A percentile compares a stretch with the other conserved stretches of the same genome.
phyloP scores from a whole-genome alignment of 2,797 vertebrate species.

The Spondyliosoma cantharus region DNA sequence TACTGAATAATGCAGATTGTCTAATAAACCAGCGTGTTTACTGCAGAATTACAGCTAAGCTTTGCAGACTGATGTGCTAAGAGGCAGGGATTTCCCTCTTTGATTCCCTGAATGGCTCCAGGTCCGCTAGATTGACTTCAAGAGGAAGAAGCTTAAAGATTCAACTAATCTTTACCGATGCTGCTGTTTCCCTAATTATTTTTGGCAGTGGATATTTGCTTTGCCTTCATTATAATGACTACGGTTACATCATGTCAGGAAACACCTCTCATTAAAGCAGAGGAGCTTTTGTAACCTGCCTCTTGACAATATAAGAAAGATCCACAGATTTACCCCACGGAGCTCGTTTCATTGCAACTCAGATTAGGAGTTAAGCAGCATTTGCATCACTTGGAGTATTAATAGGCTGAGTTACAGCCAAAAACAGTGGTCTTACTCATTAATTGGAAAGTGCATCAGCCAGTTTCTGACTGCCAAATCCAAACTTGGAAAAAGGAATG shows the following conservation, averaged over 20 bases:
- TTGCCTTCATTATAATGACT: constrained; percentile 37
- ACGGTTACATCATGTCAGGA: constrained; percentile 47
- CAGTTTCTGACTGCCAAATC: constrained; percentile 27
- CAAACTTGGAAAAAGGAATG: constrained; percentile 14
- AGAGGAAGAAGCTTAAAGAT: constrained; percentile 32
- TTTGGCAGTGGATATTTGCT: constrained; percentile 45
- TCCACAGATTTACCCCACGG: constrained; percentile 24
- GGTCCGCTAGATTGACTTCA: constrained; percentile 38
- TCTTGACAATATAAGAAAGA: constrained; percentile 36
- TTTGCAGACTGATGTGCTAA: constrained; percentile 38
- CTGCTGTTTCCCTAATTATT: constrained; percentile 45
- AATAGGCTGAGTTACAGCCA: constrained; percentile 44
- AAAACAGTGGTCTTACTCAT: constrained; percentile 35
- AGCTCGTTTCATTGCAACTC: constrained; percentile 29
- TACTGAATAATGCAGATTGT: constrained; percentile 45
- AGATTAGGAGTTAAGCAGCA: constrained; percentile 50
- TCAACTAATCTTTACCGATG: constrained; percentile 52
- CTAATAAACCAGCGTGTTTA: constrained; percentile 40
- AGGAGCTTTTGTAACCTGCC: constrained; percentile 33
- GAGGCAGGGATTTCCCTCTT: constrained; percentile 46
- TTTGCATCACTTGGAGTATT: constrained; percentile 46
- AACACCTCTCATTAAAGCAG: constrained; percentile 52
- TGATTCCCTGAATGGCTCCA: constrained; percentile 49
- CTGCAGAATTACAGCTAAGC: constrained; percentile 48
- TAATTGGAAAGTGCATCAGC: constrained; percentile 37